A percentile compares a stretch with the other conserved stretches of the same genome.
These are phyloP conservation scores for Nannospalax galili DNA, from an alignment of 2,113 vertebrate species.

Conservation along the genomic window DNA sequence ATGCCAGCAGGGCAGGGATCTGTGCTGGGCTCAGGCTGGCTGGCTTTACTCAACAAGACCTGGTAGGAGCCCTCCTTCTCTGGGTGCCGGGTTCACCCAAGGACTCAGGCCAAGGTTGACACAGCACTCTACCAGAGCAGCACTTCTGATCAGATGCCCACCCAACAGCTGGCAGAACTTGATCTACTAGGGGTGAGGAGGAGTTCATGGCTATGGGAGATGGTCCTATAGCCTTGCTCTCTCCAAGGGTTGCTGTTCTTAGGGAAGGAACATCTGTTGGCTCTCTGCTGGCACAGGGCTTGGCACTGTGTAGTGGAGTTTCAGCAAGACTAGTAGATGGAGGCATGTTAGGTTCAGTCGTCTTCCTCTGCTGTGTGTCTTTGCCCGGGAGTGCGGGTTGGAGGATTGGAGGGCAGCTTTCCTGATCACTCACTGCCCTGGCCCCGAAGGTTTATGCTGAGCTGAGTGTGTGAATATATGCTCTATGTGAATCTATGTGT, in stretches of 20 bases:
- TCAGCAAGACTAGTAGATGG: background rate
- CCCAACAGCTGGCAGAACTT: no score
- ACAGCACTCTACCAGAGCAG: no score
- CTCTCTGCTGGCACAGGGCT: background rate
- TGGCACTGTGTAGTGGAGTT: background rate
- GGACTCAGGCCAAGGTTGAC: background rate
- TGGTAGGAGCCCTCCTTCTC: background rate
- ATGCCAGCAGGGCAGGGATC: background rate
- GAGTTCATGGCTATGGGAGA: rapidly evolving
- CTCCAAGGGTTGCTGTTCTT: background rate
- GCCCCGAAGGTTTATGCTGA: background rate
- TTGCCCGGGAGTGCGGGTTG: background rate
- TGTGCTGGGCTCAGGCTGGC: background rate
- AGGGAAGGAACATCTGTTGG: background rate
- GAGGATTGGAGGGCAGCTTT: background rate
- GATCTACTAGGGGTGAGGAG: background rate
- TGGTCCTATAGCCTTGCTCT: background rate
- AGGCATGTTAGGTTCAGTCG: no score
- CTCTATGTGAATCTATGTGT: background rate
- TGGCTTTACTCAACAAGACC: no score
- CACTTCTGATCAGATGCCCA: background rate
- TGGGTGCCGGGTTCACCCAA: background rate
- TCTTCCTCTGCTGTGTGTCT: background rate
- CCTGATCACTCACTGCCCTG: background rate
- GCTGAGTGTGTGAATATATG: background rate